Percentiles rank a stretch among this genome's conserved stretches.
Evolutionary conservation across 2,113 vertebrate genomes (phyloP).

Genomic region (Lasiurus cinereus): DNA sequence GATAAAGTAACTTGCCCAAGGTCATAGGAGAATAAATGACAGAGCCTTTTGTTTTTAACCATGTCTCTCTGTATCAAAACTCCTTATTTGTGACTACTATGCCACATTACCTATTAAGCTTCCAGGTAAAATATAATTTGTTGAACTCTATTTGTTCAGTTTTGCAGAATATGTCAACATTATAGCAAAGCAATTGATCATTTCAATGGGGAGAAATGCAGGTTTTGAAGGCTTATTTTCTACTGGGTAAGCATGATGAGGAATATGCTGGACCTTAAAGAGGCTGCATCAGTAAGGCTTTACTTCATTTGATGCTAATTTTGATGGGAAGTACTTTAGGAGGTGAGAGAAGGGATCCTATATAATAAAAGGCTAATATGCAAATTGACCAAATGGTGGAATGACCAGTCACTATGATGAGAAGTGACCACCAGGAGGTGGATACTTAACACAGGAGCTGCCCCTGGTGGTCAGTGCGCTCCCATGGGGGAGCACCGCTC

Average conservation of each 20-base stretch:
- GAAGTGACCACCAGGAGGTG: too few relatives aligned
- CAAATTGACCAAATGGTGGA: too few relatives aligned
- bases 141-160: neutral
- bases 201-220: neutral
- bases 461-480: too few relatives aligned
- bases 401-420: too few relatives aligned
- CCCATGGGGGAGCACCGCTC: too few relatives aligned
- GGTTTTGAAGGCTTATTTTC: neutral
- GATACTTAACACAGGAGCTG: too few relatives aligned
- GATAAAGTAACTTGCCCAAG: neutral
- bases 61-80: neutral
- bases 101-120: neutral
- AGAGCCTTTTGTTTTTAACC: neutral
- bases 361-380: too few relatives aligned
- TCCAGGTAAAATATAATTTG: neutral
- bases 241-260: neutral
- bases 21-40: neutral
- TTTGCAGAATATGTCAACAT: slow-evolving; percentile 5
- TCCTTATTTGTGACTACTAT: neutral
- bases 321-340: neutral
- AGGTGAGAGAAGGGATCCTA: slow-evolving; percentile 1
- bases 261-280: neutral
- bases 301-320: slow-evolving; percentile 28
- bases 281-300: neutral
- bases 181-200: neutral